A percentile compares a stretch with the other conserved stretches of the same genome.
These are phyloP conservation scores for Berghia stephanieae DNA, from an alignment of 1,140 invertebrate genomes.

Conservation along the genomic window DNA sequence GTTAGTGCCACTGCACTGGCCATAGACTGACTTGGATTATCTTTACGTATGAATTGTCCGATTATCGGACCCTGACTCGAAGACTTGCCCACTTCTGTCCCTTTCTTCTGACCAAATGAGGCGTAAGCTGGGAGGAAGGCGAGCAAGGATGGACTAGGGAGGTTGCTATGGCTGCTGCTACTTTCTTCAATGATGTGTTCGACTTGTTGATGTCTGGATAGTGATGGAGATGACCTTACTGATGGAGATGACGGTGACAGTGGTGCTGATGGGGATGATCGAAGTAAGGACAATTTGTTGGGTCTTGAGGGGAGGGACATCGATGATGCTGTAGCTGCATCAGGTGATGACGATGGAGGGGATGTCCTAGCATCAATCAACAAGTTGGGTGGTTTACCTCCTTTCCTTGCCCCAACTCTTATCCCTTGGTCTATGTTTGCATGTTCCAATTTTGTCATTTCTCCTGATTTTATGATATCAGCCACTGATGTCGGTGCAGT, in stretches of 20 bases:
- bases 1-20: slow-evolving; percentile 10
- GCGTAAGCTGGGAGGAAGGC: slow-evolving; percentile 40
- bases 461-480: too few species aligned
- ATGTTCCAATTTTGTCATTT: too few species aligned
- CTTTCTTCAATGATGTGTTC: too few species aligned
- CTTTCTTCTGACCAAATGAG: slow-evolving; percentile 20
- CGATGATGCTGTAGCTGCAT: background rate
- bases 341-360: background rate
- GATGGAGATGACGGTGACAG: too few species aligned
- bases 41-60: slow-evolving; percentile 43
- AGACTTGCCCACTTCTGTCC: background rate
- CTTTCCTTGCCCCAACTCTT: too few species aligned
- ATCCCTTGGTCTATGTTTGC: too few species aligned
- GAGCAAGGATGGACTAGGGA: slow-evolving; percentile 39
- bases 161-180: slow-evolving; percentile 28
- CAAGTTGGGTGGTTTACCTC: too few species aligned
- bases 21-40: slow-evolving; percentile 16
- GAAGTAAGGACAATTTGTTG: slow-evolving; percentile 29
- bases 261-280: background rate
- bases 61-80: slow-evolving; percentile 40
- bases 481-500: too few species aligned
- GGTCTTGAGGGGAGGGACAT: slow-evolving; percentile 18
- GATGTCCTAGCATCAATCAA: too few species aligned
- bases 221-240: slow-evolving; percentile 10
- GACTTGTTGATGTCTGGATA: slow-evolving; percentile 14